Conservation (phyloP, 1,140 invertebrate genomes). For the Lutraria rhynchaena region DNA sequence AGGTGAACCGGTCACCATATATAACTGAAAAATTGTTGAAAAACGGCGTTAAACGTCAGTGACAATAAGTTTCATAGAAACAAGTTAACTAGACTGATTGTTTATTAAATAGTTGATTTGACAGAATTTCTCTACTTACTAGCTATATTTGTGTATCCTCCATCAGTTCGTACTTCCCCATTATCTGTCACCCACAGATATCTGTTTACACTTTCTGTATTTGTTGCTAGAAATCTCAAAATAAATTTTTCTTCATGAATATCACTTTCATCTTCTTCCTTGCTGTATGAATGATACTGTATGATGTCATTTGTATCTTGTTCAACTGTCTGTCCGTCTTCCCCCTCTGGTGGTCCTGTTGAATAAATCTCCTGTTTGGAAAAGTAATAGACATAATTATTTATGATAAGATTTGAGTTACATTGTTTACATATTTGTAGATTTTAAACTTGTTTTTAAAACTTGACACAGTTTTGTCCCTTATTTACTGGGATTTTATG, state of each 20-base stretch:
- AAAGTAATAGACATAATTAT: too few species aligned
- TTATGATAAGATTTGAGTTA: too few species aligned
- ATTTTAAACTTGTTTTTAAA: too few species aligned
- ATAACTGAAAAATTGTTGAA: too few species aligned
- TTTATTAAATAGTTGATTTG: too few species aligned
- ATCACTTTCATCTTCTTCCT: constrained; percentile 40
- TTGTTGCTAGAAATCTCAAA: constrained; percentile 49
- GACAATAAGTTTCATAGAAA: too few species aligned
- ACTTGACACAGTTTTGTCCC: too few species aligned
- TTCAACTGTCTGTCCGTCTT: constrained; percentile 14
- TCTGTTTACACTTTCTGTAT: constrained; percentile 22
- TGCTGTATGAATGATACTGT: constrained; percentile 26
- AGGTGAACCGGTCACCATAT: too few species aligned
- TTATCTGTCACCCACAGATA: constrained; percentile 47
- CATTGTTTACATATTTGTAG: too few species aligned
- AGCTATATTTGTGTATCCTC: constrained; percentile 42
- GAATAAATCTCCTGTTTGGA: constrained; percentile 35
- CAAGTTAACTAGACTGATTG: neutral
- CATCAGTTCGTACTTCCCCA: constrained; percentile 54
- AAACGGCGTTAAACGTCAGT: neutral
- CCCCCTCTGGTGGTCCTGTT: constrained; percentile 32
- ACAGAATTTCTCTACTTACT: too few species aligned
- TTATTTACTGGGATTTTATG: too few species aligned
- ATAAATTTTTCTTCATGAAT: constrained; percentile 56
- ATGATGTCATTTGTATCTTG: constrained; percentile 9